Base-by-base conservation (phyloP, 2,888 invertebrate species). In the Parapristionchus giblindavisi region DNA sequence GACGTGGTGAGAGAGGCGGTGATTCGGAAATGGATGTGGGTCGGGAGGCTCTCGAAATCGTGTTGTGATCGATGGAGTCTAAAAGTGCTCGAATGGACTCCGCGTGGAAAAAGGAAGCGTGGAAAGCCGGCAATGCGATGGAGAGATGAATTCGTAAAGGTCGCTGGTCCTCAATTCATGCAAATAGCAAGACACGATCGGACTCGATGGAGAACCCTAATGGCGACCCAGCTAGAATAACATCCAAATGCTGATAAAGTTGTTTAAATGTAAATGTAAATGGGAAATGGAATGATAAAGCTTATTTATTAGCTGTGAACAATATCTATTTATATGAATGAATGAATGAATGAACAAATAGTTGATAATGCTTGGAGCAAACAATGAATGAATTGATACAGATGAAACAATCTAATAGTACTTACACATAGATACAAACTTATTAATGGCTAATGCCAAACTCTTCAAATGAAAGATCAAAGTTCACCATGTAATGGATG, bases 381-480 rank as follows among this genome's bases (percentile, higher is more conserved):
- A 17, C 17, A 51, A 66, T 66, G 51, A 65, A n/a, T 51, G 51
- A 66, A 24, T 51, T 29, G 34, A 51, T 32, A 17, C 17, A 34
- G 2, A 6, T 3, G 61, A 38, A 40, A 61, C 38, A 40, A 40
- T 11, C 60, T 60, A 60, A 60, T 60, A 21, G n/a, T n/a, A 1
- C 6, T 38, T 61, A 40, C 40, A 61, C 61, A n/a, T n/a, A 61
- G 61, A 61, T 61, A 40, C 38, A 32, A 61, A 60, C 32, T 61
- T 61, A 61, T 61, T 61, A 61, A 32, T 38, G 61, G 61, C 61
- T 11, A 60, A 24, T 38, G 61, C 61, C 61, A 61, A 61, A 61
- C 61, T 61, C 24, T 40, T 14, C 24, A 21, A 14, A 3, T 24
- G 38, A 40, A 61, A 38, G 38, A 38, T 40, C 61, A 40, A 61